Conservation (phyloP, 1,140 invertebrate genomes). For the Trachymyrmex cornetzi region DNA sequence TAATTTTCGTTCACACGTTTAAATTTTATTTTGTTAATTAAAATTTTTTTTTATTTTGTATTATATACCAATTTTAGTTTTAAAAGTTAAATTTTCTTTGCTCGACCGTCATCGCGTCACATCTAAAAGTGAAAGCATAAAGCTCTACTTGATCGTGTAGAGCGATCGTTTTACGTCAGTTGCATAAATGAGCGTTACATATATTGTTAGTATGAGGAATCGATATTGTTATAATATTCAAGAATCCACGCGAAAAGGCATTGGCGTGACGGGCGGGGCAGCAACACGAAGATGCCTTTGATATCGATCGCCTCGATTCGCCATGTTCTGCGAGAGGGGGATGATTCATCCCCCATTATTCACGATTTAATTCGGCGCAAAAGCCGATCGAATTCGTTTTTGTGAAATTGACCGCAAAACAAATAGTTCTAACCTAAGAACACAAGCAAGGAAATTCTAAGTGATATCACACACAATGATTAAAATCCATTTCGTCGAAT, state of each 20-base stretch:
- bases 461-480: neutral
- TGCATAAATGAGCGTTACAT: slow-evolving; percentile 47
- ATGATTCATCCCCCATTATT: slow-evolving; percentile 77
- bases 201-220: slow-evolving; percentile 29
- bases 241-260: slow-evolving; percentile 21
- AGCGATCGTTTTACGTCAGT: neutral
- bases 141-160: neutral
- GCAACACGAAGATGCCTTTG: slow-evolving; percentile 7
- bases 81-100: neutral
- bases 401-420: neutral
- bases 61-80: neutral
- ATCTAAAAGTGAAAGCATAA: neutral
- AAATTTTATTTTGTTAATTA: neutral
- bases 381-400: neutral
- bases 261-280: neutral
- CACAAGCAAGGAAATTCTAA: neutral
- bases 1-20: neutral
- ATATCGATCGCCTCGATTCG: slow-evolving; percentile 75
- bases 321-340: slow-evolving; percentile 49
- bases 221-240: slow-evolving; percentile 46
- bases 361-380: slow-evolving; percentile 27
- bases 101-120: neutral
- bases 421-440: neutral
- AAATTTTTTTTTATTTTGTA: neutral
- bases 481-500: neutral